Evolutionary conservation across 64 coral and sea anemone species (phyloP).

Genomic region (Actinia equina): DNA sequence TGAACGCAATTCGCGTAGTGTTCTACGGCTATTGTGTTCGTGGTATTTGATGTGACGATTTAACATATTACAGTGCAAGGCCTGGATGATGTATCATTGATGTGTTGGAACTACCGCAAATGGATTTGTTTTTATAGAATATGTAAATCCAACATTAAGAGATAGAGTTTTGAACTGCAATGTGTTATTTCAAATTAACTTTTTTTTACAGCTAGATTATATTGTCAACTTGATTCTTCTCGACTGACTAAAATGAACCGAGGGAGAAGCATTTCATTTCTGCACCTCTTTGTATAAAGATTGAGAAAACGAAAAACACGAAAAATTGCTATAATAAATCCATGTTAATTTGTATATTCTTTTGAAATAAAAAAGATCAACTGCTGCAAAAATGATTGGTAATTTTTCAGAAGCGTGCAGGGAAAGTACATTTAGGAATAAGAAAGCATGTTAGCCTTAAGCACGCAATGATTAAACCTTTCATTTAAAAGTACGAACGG

Average conservation of each 20-base stretch:
- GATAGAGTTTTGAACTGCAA: background rate
- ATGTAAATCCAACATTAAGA: background rate
- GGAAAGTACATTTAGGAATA: background rate
- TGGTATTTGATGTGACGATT: background rate
- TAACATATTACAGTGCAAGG: slow-evolving; percentile 1
- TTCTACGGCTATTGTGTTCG: background rate
- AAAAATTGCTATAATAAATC: background rate
- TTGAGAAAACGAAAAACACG: too few species aligned
- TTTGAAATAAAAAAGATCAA: background rate
- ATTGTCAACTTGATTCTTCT: background rate
- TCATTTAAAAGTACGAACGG: background rate
- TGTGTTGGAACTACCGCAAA: background rate
- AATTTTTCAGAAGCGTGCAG: background rate
- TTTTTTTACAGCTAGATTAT: background rate
- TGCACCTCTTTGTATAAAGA: too few species aligned
- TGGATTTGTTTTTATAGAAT: background rate
- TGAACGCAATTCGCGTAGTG: background rate
- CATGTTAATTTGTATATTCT: background rate
- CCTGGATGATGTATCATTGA: background rate
- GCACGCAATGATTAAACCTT: background rate
- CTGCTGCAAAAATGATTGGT: too few species aligned
- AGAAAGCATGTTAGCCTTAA: background rate
- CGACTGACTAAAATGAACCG: background rate
- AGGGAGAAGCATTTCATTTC: background rate
- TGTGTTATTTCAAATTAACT: background rate